A percentile compares a stretch with the other conserved stretches of the same genome.
phyloP scores from a whole-genome alignment of 2,113 vertebrate species.

The Lipotes vexillifer region DNA sequence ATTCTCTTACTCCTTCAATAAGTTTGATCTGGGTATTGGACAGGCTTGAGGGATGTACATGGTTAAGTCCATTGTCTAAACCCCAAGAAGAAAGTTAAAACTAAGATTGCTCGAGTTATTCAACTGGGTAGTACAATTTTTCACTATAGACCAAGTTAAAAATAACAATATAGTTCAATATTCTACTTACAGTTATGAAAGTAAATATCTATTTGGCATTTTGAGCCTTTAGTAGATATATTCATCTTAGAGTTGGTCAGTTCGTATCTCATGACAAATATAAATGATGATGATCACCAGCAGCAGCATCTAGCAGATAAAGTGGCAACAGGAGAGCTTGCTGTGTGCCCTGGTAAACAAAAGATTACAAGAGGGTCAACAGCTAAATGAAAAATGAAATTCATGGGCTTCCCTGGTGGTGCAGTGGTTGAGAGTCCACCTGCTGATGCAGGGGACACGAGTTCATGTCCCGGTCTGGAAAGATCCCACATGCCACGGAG shows the following conservation, averaged over 20 bases:
- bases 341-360: not conserved
- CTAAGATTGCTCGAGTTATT: not conserved
- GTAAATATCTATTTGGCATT: not conserved
- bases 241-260: not conserved
- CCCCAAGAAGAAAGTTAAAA: not conserved
- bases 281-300: not conserved
- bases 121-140: not conserved
- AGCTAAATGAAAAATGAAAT: not conserved
- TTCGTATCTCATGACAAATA: not conserved
- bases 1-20: not conserved
- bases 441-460: no score
- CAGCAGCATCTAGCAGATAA: not conserved
- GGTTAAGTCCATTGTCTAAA: not conserved
- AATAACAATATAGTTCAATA: not conserved
- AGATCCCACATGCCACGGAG: no score
- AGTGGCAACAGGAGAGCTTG: not conserved
- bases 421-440: no score
- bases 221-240: not conserved
- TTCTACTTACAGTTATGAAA: not conserved
- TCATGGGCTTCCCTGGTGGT: not conserved
- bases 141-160: not conserved
- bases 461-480: no score
- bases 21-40: not conserved
- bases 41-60: not conserved
- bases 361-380: not conserved